phyloP scores from a whole-genome alignment of 2,888 invertebrate genomes.

The Philereme transversata region DNA sequence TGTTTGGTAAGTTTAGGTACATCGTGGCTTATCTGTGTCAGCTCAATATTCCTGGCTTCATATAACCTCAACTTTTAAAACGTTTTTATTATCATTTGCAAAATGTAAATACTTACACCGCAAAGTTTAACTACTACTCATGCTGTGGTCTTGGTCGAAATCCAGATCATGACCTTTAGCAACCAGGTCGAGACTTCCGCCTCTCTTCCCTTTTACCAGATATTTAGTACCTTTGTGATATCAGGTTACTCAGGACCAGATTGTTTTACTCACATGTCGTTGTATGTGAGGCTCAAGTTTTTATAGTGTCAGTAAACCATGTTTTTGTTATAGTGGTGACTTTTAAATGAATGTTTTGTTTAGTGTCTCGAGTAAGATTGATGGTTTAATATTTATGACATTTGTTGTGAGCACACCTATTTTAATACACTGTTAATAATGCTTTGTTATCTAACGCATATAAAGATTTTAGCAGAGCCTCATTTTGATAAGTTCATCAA shows the following conservation, averaged over 20 bases:
- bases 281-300: slow-evolving; percentile 20
- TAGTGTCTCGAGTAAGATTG: slow-evolving; percentile 19
- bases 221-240: slow-evolving; percentile 37
- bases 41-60: slow-evolving; percentile 11
- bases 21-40: slow-evolving; percentile 2
- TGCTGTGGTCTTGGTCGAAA: slow-evolving; percentile 24
- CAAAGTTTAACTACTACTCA: slow-evolving; percentile 12
- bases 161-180: slow-evolving; percentile 58
- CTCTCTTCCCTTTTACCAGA: slow-evolving; percentile 37
- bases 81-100: slow-evolving; percentile 9
- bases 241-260: slow-evolving; percentile 32
- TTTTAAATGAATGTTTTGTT: slow-evolving; percentile 14
- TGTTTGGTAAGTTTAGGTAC: slow-evolving; percentile 2
- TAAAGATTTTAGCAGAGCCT: too few species aligned
- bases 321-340: slow-evolving; percentile 12
- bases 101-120: slow-evolving; percentile 18
- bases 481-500: too few species aligned
- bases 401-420: background rate
- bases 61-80: slow-evolving; percentile 11
- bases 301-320: slow-evolving; percentile 19
- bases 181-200: slow-evolving; percentile 55
- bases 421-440: background rate
- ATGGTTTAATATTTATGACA: slow-evolving; percentile 11
- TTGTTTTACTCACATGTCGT: slow-evolving; percentile 23
- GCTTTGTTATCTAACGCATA: too few species aligned